Percentiles rank a stretch among this genome's conserved stretches.
Conservation (phyloP, 2,888 invertebrate species). For the Pasiphila rectangulata region DNA sequence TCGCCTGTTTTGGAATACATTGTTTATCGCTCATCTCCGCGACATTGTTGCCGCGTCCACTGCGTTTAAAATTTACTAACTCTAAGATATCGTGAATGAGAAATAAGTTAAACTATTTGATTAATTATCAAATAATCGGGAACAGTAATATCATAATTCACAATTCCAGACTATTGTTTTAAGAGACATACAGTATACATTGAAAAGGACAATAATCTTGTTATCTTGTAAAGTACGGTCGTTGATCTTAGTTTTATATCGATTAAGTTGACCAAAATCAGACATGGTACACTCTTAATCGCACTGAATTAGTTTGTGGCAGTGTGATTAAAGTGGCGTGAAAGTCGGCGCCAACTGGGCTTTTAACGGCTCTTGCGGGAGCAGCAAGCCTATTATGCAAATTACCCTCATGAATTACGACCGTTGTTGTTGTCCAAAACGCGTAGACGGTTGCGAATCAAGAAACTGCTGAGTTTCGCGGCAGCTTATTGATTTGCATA, state of each 20-base stretch:
- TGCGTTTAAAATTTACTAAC: not conserved
- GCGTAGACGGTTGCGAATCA: constrained; percentile 15
- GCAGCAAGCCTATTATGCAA: constrained; percentile 29
- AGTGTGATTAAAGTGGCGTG: constrained; percentile 35
- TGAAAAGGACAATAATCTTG: too few species aligned
- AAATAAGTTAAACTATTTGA: too few species aligned
- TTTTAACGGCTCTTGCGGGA: constrained; percentile 26
- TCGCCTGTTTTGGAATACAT: constrained; percentile 54
- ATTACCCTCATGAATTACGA: constrained; percentile 24
- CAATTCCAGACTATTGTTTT: too few species aligned
- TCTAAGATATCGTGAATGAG: too few species aligned
- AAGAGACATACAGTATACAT: too few species aligned
- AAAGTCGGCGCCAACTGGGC: constrained; percentile 27
- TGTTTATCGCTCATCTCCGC: constrained; percentile 51
- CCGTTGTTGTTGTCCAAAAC: constrained; percentile 16
- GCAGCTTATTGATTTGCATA: constrained; percentile 16
- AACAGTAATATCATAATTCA: too few species aligned
- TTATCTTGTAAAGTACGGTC: too few species aligned
- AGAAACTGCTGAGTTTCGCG: constrained; percentile 10
- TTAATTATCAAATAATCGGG: too few species aligned
- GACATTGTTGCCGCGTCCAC: constrained; percentile 35
- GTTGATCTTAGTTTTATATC: not conserved
- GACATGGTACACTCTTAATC: constrained; percentile 31
- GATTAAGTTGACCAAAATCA: not conserved
- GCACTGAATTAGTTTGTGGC: constrained; percentile 34